Conservation (phyloP, 1,140 invertebrate genomes). For the Drosophila quadrilineata region DNA sequence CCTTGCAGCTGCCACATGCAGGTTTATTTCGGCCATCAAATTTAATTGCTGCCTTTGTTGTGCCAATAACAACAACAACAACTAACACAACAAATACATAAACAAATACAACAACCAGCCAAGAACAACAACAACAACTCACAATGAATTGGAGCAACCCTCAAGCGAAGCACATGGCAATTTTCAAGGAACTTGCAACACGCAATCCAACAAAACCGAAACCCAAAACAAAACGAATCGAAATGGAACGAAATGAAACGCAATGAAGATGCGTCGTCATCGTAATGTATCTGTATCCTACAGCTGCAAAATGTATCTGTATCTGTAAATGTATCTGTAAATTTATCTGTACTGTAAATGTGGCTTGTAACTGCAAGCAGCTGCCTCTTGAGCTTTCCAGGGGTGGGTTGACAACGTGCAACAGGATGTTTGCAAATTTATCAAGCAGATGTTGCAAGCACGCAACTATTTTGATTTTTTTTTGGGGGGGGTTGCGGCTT, state of each 20-base stretch:
- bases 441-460: constrained; percentile 46
- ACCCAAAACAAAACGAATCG: constrained; percentile 23
- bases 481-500: constrained; percentile 34
- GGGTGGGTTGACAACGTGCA: constrained; percentile 28
- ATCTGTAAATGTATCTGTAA: background rate
- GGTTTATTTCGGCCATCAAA: constrained; percentile 54
- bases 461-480: constrained; percentile 1
- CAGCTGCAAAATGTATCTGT: constrained; percentile 4
- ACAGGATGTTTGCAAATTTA: constrained; percentile 69
- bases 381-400: constrained; percentile 21
- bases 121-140: constrained; percentile 15
- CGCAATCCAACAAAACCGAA: constrained; percentile 49
- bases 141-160: constrained; percentile 55
- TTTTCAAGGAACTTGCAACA: constrained; percentile 42
- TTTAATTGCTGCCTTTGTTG: constrained; percentile 70
- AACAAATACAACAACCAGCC: constrained; percentile 45
- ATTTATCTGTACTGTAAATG: background rate
- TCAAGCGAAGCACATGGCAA: constrained; percentile 44
- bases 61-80: constrained; percentile 58
- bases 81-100: background rate
- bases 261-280: constrained; percentile 22
- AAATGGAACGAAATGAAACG: constrained; percentile 2
- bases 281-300: background rate
- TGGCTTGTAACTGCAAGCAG: constrained; percentile 16
- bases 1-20: constrained; percentile 39